Base-by-base conservation (phyloP, 2,888 invertebrate genomes). In the Acrobasis repandana region DNA sequence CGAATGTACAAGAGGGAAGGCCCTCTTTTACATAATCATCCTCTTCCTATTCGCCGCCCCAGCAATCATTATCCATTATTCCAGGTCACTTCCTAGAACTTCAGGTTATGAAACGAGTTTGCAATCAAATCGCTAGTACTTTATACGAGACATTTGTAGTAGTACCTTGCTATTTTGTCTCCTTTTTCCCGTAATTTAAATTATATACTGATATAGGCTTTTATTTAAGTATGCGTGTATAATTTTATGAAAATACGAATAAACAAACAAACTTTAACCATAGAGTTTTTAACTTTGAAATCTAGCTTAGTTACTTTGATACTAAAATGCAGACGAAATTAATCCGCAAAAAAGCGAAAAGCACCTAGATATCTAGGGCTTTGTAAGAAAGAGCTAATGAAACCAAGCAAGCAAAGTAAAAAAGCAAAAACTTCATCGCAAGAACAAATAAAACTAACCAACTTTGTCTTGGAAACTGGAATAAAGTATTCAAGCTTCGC, bases 401-500 rank as follows among this genome's bases (percentile, higher is more conserved):
- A 43, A 43, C 43, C 43, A n/a, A n/a, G 43, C 43, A 43, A 43
- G 43, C 43, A 43, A 43, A 43, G 14, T 4, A 43, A 14, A 11
- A 14, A 14, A 43, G 43, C 43, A 14, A 43, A 43, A 43, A 43
- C 14, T 3, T 11, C 43, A n/a, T n/a, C 11, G 43, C n/a, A 43
- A 43, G 43, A 43, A 43, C 43, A 43, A 43, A 43, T 43, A 43
- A 43, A 43, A 43, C 14, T 43, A 43, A 43, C 38, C 11, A 43
- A 43, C 43, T 43, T 43, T n/a, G 43, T n/a, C 43, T 14, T 11
- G 43, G 43, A 18, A 50, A 11, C 6, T 11, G 43, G 43, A 18
- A 50, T 20, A 50, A 20, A 18, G 20, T 62, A 60, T 62, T 60
- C 56, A 58, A 60, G 59, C 63, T 56, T 57, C 57, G 43, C 56